These are phyloP conservation scores for Lasioglossum marginatum DNA, from an alignment of 2,888 invertebrate species.

Conservation along the genomic window DNA sequence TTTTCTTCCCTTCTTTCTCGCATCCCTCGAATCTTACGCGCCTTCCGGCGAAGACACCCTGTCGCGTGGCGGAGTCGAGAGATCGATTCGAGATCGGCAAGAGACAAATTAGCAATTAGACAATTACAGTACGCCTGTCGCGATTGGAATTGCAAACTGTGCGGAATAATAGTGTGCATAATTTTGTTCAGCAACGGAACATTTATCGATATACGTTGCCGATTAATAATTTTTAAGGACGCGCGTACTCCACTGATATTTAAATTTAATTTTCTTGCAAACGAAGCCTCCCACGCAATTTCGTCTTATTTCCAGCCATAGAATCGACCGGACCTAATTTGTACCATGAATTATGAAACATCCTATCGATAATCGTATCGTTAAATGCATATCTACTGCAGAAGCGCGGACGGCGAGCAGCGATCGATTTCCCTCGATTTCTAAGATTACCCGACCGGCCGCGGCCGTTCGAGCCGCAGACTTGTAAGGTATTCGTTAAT, in stretches of 20 bases:
- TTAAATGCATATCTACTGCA: no score
- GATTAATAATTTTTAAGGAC: no score
- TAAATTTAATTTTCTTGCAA: no score
- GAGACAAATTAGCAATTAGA: neutral
- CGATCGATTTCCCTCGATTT: neutral
- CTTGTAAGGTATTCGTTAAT: constrained; percentile 23
- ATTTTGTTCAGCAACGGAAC: no score
- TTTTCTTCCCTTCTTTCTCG: neutral
- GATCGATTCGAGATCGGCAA: neutral
- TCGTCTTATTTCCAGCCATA: no score
- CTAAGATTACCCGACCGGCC: neutral
- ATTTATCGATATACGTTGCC: no score
- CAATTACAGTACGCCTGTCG: neutral
- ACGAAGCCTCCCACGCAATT: no score
- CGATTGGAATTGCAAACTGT: neutral
- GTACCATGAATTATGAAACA: no score
- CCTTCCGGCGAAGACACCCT: neutral
- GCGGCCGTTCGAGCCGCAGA: neutral
- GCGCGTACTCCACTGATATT: no score
- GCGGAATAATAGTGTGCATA: neutral
- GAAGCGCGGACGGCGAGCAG: neutral
- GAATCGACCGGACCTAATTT: no score
- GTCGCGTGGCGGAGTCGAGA: neutral
- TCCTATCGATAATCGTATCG: no score
- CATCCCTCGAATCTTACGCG: neutral